These are phyloP conservation scores for Nesoenas mayeri DNA, from an alignment of 2,113 vertebrate genomes.

Conservation along the genomic window DNA sequence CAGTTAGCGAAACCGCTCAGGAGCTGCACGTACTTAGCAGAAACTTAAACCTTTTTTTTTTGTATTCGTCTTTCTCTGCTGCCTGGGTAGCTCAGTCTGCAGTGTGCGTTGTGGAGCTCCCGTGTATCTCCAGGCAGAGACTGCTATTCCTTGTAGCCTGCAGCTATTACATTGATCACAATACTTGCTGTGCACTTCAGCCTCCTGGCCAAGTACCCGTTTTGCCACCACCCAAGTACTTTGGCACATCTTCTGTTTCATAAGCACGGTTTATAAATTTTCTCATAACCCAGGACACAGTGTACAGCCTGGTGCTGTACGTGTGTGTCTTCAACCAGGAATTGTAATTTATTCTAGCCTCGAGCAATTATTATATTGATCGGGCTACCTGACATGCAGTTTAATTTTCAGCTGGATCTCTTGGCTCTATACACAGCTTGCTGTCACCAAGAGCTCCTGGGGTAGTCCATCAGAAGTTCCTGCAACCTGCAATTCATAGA, in stretches of 20 bases:
- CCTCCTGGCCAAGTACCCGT: not conserved
- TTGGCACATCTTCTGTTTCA: not conserved
- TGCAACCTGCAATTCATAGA: not conserved
- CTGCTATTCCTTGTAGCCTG: not conserved
- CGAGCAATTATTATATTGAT: constrained; percentile 48
- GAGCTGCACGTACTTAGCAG: not conserved
- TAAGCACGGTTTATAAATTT: not conserved
- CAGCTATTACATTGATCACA: not conserved
- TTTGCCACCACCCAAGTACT: not conserved
- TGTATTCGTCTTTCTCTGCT: not conserved
- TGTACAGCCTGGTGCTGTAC: not conserved
- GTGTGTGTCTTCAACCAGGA: not conserved
- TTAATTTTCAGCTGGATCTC: constrained; percentile 60
- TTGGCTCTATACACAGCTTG: not conserved
- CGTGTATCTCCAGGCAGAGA: not conserved
- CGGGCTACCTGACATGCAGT: constrained; percentile 43
- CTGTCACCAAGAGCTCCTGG: not conserved
- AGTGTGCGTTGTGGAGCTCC: not conserved
- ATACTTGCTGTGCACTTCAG: not conserved
- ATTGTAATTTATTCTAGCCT: constrained; percentile 44
- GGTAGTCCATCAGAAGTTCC: constrained; percentile 11
- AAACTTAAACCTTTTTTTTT: not conserved
- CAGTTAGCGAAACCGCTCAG: not conserved
- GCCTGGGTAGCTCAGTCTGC: not conserved
- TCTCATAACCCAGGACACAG: not conserved